Conservation (phyloP, 2,888 invertebrate species). For the Anthophora plumipes region DNA sequence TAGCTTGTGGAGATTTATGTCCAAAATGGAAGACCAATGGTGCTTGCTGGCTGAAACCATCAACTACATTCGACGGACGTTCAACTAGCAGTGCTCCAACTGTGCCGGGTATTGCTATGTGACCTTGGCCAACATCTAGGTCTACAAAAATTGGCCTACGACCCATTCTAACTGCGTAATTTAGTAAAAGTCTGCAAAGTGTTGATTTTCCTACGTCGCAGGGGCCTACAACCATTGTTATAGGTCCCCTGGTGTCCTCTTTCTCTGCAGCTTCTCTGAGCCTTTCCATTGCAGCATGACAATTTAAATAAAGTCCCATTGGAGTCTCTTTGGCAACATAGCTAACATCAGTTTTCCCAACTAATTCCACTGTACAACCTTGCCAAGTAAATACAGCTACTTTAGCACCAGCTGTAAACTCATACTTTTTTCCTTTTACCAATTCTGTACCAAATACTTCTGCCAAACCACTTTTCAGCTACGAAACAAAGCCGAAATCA, state of each 20-base stretch:
- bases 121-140: slow-evolving; percentile 97
- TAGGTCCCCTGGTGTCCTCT: slow-evolving; percentile 90
- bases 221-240: slow-evolving; percentile 96
- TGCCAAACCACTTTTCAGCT: slow-evolving; percentile 95
- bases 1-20: slow-evolving; percentile 90
- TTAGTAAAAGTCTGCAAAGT: slow-evolving; percentile 93
- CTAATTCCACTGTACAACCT: slow-evolving; percentile 94
- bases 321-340: slow-evolving; percentile 98
- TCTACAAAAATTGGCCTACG: slow-evolving; percentile 96
- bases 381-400: slow-evolving; percentile 98
- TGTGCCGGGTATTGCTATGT: slow-evolving; percentile 96
- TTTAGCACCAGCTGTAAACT: slow-evolving; percentile 95
- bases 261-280: slow-evolving; percentile 93
- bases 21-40: slow-evolving; percentile 98
- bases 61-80: slow-evolving; percentile 96
- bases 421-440: slow-evolving; percentile 95
- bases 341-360: slow-evolving; percentile 96
- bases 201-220: slow-evolving; percentile 99
- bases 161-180: slow-evolving; percentile 97
- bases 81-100: slow-evolving; percentile 96
- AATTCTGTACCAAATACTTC: slow-evolving; percentile 99
- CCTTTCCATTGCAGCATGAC: slow-evolving; percentile 97
- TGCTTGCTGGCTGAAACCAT: slow-evolving; percentile 97
- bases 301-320: slow-evolving; percentile 97
- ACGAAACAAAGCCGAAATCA: neutral